Evolutionary conservation across 2,113 vertebrate species (phyloP).

Genomic region (Eublepharis macularius): DNA sequence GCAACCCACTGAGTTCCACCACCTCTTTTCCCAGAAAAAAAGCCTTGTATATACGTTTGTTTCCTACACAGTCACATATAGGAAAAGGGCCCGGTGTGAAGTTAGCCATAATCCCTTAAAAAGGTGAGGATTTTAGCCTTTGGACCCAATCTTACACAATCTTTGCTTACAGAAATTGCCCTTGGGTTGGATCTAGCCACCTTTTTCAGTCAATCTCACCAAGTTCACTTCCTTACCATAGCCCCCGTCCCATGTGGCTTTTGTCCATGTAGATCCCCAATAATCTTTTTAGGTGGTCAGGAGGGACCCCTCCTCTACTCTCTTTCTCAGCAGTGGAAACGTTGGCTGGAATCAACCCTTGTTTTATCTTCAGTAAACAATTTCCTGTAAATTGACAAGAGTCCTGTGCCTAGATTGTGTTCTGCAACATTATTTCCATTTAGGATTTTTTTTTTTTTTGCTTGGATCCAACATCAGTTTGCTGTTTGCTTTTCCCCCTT

Average conservation of each 20-base stretch:
- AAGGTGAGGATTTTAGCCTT: neutral
- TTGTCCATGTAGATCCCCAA: no score
- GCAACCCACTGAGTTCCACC: no score
- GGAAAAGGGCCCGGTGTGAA: neutral
- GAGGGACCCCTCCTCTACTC: no score
- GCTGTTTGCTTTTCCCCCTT: neutral
- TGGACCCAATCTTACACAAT: neutral
- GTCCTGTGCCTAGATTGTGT: neutral
- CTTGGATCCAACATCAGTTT: neutral
- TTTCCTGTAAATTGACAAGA: neutral
- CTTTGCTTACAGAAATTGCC: no score
- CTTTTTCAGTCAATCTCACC: no score
- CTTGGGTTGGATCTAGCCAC: no score
- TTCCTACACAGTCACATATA: neutral
- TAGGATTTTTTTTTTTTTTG: neutral
- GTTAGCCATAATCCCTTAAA: neutral
- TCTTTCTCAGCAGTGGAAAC: no score
- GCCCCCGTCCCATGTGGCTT: no score
- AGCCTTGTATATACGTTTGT: neutral
- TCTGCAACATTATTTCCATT: neutral
- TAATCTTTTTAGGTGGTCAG: no score
- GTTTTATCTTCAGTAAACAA: neutral
- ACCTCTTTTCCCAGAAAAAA: no score
- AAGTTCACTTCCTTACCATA: no score
- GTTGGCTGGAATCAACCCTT: no score